These are phyloP conservation scores for Theristicus caerulescens DNA, from an alignment of 2,113 vertebrate genomes.

Conservation along the genomic window DNA sequence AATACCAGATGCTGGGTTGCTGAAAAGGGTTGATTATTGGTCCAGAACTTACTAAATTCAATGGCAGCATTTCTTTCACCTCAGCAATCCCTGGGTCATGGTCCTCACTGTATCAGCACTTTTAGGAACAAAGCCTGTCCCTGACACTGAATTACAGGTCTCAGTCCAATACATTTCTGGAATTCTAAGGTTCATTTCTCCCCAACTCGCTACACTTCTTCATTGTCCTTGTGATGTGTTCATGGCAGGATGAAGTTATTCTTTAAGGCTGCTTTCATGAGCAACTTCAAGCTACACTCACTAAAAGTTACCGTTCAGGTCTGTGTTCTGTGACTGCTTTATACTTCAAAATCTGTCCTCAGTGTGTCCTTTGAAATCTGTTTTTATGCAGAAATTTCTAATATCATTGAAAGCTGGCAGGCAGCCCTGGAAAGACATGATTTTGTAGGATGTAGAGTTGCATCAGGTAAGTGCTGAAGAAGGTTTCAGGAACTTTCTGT, in stretches of 20 bases:
- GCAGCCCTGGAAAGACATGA: not conserved
- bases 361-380: not conserved
- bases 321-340: not conserved
- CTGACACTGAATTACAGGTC: not conserved
- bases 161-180: not conserved
- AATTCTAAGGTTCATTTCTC: not conserved
- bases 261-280: not conserved
- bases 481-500: not conserved
- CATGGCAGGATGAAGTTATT: not conserved
- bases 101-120: not conserved
- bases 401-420: not conserved
- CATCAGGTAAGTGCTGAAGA: not conserved
- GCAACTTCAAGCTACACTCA: not conserved
- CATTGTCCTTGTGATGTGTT: not conserved
- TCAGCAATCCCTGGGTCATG: not conserved
- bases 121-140: not conserved
- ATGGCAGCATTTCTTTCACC: not conserved
- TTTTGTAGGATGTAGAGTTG: not conserved
- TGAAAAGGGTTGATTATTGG: not conserved
- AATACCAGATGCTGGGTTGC: not conserved
- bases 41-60: not conserved
- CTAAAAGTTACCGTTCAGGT: not conserved
- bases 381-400: not conserved
- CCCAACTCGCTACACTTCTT: not conserved
- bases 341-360: not conserved